Conservation (phyloP, 2,113 vertebrate species). For the Cinclus cinclus region DNA sequence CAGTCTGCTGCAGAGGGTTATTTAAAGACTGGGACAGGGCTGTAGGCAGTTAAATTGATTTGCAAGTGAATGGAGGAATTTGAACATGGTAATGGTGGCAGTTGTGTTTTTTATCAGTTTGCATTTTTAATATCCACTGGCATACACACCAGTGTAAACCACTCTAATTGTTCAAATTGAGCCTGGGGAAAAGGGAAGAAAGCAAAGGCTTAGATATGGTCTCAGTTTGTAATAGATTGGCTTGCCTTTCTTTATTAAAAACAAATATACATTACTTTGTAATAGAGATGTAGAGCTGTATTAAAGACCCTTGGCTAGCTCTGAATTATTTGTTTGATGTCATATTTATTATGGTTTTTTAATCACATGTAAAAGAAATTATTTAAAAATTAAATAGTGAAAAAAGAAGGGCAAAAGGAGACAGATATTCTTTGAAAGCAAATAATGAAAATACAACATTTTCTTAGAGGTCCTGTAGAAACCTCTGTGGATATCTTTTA, state of each 20-base stretch:
- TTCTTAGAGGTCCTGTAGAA: constrained; percentile 11
- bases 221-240: constrained; percentile 27
- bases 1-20: constrained; percentile 47
- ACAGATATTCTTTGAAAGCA: constrained; percentile 28
- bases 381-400: constrained; percentile 54
- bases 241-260: constrained; percentile 54
- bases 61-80: constrained; percentile 39
- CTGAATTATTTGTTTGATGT: constrained; percentile 59
- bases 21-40: constrained; percentile 51
- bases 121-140: constrained; percentile 35
- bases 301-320: constrained; percentile 34
- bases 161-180: constrained; percentile 44
- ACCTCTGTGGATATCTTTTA: background rate
- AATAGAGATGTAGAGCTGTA: constrained; percentile 12
- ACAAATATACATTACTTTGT: constrained; percentile 22
- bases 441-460: constrained; percentile 12
- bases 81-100: background rate
- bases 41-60: constrained; percentile 51
- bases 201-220: constrained; percentile 19
- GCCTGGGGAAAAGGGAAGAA: constrained; percentile 30
- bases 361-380: constrained; percentile 41
- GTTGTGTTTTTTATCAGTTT: constrained; percentile 54
- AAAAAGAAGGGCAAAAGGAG: constrained; percentile 23
- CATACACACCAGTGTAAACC: background rate
- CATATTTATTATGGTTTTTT: constrained; percentile 46